A percentile compares a stretch with the other conserved stretches of the same genome.
Evolutionary conservation across 1,140 invertebrate genomes (phyloP).

Genomic region (Pristionchus pacificus): DNA sequence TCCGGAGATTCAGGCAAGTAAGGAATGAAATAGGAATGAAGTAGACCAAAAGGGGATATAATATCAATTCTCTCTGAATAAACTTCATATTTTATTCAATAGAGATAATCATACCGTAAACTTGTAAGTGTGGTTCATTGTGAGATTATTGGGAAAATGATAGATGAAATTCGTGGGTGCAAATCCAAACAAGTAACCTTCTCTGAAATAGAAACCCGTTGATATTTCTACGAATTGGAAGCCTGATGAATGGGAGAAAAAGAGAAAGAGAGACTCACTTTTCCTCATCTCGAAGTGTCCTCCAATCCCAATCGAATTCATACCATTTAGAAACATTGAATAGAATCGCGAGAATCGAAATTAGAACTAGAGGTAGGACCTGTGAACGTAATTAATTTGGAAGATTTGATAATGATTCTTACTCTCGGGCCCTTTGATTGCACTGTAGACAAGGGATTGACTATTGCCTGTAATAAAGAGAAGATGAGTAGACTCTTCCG

Average conservation of each 20-base stretch:
- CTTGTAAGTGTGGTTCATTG: no score
- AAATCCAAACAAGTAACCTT: no score
- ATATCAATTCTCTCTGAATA: slow-evolving; percentile 43
- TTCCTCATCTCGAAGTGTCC: slow-evolving; percentile 1
- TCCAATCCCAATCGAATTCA: slow-evolving; percentile 34
- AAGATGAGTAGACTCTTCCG: neutral
- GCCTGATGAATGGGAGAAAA: no score
- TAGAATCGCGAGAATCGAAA: slow-evolving; percentile 40
- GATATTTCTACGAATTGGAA: no score
- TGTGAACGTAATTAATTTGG: slow-evolving; percentile 15
- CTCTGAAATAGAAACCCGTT: no score
- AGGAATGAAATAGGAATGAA: slow-evolving; percentile 49
- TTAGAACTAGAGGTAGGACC: slow-evolving; percentile 32
- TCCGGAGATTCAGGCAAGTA: slow-evolving; percentile 48
- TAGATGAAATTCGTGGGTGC: no score
- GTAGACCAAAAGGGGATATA: slow-evolving; percentile 49
- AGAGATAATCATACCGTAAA: no score
- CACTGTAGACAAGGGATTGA: neutral
- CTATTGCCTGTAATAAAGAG: neutral
- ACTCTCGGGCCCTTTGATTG: no score
- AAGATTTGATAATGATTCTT: no score
- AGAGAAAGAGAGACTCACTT: no score
- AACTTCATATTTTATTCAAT: slow-evolving; percentile 4
- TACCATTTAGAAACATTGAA: slow-evolving; percentile 53
- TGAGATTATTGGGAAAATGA: no score